Evolutionary conservation across 2,797 vertebrate species (phyloP).

Genomic region (Trichosurus vulpecula): DNA sequence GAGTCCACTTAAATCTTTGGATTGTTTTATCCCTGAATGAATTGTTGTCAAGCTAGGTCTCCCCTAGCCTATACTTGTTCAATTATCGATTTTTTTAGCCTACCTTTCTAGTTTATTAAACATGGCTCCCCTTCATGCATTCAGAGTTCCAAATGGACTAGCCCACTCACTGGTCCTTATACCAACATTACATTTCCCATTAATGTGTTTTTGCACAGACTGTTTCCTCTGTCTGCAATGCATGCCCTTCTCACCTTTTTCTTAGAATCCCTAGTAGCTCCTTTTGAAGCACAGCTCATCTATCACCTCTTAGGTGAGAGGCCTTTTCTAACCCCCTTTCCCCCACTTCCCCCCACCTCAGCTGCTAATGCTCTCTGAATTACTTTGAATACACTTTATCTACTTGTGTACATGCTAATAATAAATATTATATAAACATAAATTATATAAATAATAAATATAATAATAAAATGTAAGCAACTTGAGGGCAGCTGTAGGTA

Average conservation of each 20-base stretch:
- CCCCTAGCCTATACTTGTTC: not conserved
- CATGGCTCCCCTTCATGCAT: too few species aligned
- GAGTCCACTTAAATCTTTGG: not conserved
- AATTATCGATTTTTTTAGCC: not conserved
- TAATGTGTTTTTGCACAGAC: too few species aligned
- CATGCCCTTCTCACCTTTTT: too few species aligned
- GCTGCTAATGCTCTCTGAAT: not conserved
- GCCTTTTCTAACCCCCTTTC: not conserved
- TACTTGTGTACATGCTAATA: too few species aligned
- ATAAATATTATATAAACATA: too few species aligned
- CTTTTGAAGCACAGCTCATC: not conserved
- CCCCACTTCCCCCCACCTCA: not conserved
- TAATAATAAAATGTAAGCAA: not conserved
- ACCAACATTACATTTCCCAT: too few species aligned
- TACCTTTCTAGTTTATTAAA: too few species aligned
- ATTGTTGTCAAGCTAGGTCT: not conserved
- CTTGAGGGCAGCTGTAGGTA: not conserved
- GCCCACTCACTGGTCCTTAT: too few species aligned
- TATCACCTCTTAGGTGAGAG: not conserved
- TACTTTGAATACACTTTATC: not conserved
- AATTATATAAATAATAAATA: too few species aligned
- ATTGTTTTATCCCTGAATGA: not conserved
- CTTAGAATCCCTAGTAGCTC: not conserved
- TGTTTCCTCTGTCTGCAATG: too few species aligned
- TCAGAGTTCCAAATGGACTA: too few species aligned